Evolutionary conservation across 1,140 invertebrate species (phyloP).

Genomic region (Anoplolepis gracilipes): DNA sequence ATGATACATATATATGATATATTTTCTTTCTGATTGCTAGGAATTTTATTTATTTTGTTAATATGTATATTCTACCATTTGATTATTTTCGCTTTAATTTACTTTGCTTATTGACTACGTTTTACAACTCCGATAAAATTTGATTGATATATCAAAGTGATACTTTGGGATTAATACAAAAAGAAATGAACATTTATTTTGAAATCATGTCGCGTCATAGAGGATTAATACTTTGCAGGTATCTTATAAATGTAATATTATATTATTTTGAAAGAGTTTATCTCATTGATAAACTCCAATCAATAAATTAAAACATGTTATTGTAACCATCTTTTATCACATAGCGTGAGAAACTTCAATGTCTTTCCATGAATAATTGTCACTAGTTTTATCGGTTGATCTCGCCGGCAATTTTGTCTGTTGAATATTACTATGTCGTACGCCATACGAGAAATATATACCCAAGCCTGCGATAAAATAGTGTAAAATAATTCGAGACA

Average conservation of each 20-base stretch:
- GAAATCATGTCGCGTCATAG: neutral
- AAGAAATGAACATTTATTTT: neutral
- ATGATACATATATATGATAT: too few relatives aligned
- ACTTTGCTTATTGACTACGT: too few relatives aligned
- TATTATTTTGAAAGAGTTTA: neutral
- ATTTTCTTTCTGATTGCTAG: too few relatives aligned
- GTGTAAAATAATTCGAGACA: neutral
- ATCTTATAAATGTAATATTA: neutral
- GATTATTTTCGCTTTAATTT: too few relatives aligned
- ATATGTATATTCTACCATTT: too few relatives aligned
- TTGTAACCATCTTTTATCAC: constrained; percentile 1
- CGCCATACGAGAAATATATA: constrained; percentile 78
- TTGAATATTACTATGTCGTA: constrained; percentile 73
- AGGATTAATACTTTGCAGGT: neutral
- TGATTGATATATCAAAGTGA: neutral
- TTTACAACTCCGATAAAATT: too few relatives aligned
- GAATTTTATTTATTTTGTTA: too few relatives aligned
- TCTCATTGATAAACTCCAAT: neutral
- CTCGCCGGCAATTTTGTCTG: neutral
- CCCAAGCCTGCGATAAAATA: constrained; percentile 65
- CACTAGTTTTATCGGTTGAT: neutral
- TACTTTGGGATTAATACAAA: neutral
- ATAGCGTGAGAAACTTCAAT: neutral
- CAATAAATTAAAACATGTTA: constrained; percentile 7
- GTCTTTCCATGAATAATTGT: neutral